Evolutionary conservation across 2,113 vertebrate species (phyloP).

Genomic region (Anser cygnoides): DNA sequence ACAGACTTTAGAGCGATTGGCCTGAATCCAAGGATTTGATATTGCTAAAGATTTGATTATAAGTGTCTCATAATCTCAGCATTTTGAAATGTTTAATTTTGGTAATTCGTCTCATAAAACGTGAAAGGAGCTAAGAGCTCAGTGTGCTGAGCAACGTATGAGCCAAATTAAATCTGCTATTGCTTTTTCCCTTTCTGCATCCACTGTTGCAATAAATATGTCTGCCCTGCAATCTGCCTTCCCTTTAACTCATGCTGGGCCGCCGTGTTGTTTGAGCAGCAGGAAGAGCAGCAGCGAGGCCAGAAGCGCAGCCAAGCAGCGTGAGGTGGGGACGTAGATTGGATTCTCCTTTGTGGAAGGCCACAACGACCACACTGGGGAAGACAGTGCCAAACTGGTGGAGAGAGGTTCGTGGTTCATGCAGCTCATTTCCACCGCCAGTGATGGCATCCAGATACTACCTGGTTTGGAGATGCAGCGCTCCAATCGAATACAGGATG

Average conservation of each 20-base stretch:
- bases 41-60: slow-evolving; percentile 6
- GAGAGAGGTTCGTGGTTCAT: not conserved
- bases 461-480: not conserved
- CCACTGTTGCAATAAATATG: slow-evolving; percentile 7
- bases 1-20: not conserved
- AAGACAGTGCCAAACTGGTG: not conserved
- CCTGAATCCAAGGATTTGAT: not conserved
- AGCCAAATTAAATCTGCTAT: not conserved
- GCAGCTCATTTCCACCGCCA: not conserved
- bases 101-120: not conserved
- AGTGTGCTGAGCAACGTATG: not conserved
- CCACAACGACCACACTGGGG: not conserved
- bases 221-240: not conserved
- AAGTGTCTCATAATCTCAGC: not conserved
- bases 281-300: not conserved
- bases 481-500: not conserved
- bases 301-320: rapidly evolving
- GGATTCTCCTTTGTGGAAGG: not conserved
- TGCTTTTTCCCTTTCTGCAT: not conserved
- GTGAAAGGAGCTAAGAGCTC: not conserved
- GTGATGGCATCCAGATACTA: not conserved
- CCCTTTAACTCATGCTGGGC: not conserved
- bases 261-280: not conserved
- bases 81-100: slow-evolving; percentile 48
- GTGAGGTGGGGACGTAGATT: not conserved